A percentile compares a stretch with the other conserved stretches of the same genome.
Evolutionary conservation across 2,797 vertebrate species (phyloP).

Genomic region (Pempheris klunzingeri): DNA sequence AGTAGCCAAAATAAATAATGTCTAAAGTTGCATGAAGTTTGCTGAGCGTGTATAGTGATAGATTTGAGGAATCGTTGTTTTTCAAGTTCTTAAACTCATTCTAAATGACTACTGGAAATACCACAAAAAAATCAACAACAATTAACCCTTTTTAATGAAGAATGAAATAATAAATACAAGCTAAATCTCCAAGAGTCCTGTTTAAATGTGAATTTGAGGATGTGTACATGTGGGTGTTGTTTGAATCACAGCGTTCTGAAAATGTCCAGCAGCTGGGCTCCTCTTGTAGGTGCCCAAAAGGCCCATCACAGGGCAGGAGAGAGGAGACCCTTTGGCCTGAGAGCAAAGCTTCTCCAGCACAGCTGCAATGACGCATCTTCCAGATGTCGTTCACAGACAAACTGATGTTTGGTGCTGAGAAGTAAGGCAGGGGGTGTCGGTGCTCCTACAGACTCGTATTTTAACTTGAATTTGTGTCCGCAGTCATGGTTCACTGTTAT

Average conservation of each 20-base stretch:
- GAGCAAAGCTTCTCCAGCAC: conserved; percentile 78
- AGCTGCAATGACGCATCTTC: conserved; percentile 86
- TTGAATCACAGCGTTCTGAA: conserved; percentile 34
- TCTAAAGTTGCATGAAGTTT: conserved; percentile 55
- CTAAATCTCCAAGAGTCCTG: conserved; percentile 12
- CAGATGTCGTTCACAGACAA: conserved; percentile 82
- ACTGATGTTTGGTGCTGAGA: conserved; percentile 58
- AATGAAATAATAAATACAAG: conserved; percentile 2
- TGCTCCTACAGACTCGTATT: conserved; percentile 69
- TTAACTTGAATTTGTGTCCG: conserved; percentile 63
- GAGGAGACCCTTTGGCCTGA: conserved; percentile 81
- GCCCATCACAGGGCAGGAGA: conserved; percentile 66
- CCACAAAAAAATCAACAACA: not conserved
- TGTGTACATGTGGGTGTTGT: conserved; percentile 35
- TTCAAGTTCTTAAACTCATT: not conserved
- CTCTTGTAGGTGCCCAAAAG: conserved; percentile 73
- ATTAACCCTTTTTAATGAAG: not conserved
- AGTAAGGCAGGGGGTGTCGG: conserved; percentile 55
- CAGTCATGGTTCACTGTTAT: conserved; percentile 62
- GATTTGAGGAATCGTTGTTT: conserved; percentile 15
- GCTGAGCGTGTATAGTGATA: conserved; percentile 23
- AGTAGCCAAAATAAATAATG: conserved; percentile 78
- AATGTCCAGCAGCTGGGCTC: conserved; percentile 78
- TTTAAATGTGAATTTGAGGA: conserved; percentile 37
- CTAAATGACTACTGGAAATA: not conserved